Base-by-base conservation (phyloP, 2,888 invertebrate species). In the Smittia sp. region DNA sequence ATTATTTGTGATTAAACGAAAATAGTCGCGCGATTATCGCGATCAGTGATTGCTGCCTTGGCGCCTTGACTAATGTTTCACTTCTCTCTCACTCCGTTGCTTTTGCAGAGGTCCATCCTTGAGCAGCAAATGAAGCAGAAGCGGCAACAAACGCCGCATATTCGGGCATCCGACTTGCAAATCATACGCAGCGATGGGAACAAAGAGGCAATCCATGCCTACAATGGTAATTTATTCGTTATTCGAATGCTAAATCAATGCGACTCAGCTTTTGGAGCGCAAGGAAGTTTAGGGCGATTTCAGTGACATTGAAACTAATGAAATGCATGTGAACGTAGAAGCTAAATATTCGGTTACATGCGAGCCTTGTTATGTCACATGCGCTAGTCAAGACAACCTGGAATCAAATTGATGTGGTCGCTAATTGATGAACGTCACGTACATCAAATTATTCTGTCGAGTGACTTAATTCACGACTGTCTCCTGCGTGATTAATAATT, bases 111-210 rank as follows among this genome's bases (percentile, higher is more conserved):
- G 46, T 25, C 73, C 15, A 65, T 65, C 46, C 27, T 46, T 18
- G 73, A 65, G 13, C 63, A 65, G 15, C 73, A 73, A 52, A 63
- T 73, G n/a, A 73, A 65, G 27, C 38, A 20, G 18, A 73, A 94
- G 93, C 88, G 93, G 76, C 93, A 93, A 82, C 80, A 94, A 77
- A 89, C 94, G 88, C 93, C 94, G 79, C 94, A 94, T 82, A 92
- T 94, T 87, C 89, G 90, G 79, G 92, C 93, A 6, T 93, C 93
- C 74, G 94, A 94, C 83, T 84, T 91, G 75, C 87, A 90, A 78
- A 89, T 88, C 77, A 86, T 86, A 75, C 87, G 91, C 75, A 84
- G 91, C 69, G 89, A 89, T 79, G 89, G 90, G 88, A 85, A 83
- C 79, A 78, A 79, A 18, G 79, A 81, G 1, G 82, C 82, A 76